phyloP scores from a whole-genome alignment of 2,888 invertebrate species.

The Acleris holmiana region DNA sequence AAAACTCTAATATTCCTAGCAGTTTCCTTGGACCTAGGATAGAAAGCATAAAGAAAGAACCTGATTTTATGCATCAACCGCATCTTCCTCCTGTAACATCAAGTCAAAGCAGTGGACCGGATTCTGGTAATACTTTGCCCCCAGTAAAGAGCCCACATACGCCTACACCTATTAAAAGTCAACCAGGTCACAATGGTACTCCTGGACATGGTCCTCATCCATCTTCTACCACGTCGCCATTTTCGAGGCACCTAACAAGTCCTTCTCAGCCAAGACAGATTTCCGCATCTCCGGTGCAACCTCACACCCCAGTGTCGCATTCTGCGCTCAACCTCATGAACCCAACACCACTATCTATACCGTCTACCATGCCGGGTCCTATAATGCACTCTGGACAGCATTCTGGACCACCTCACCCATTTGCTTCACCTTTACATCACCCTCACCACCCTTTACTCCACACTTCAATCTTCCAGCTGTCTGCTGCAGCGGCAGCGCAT shows the following conservation, averaged over 20 bases:
- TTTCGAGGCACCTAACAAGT: slow-evolving; percentile 77
- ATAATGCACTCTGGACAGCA: slow-evolving; percentile 91
- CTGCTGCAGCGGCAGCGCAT: slow-evolving; percentile 86
- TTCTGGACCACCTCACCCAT: slow-evolving; percentile 87
- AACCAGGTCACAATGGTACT: slow-evolving; percentile 70
- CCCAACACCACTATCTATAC: slow-evolving; percentile 84
- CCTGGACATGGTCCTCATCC: slow-evolving; percentile 70
- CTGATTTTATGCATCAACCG: slow-evolving; percentile 84
- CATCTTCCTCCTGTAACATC: slow-evolving; percentile 81
- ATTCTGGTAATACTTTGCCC: slow-evolving; percentile 76
- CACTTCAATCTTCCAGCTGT: slow-evolving; percentile 84
- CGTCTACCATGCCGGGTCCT: slow-evolving; percentile 87
- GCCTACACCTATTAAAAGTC: slow-evolving; percentile 81
- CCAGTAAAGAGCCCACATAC: slow-evolving; percentile 84
- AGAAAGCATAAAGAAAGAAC: slow-evolving; percentile 90
- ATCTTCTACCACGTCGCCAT: slow-evolving; percentile 78
- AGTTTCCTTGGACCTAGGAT: slow-evolving; percentile 87
- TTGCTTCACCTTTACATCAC: slow-evolving; percentile 88
- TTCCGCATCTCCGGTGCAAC: slow-evolving; percentile 79
- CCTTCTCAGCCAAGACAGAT: slow-evolving; percentile 79
- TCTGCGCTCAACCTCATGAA: slow-evolving; percentile 87
- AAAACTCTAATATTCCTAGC: slow-evolving; percentile 76
- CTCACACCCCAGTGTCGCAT: slow-evolving; percentile 80
- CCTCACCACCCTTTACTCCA: slow-evolving; percentile 89
- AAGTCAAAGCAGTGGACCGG: slow-evolving; percentile 73